Evolutionary conservation across 2,113 vertebrate genomes (phyloP), one percentile per base, ranked within the genome.

Genomic region (Menidia beryllina): DNA sequence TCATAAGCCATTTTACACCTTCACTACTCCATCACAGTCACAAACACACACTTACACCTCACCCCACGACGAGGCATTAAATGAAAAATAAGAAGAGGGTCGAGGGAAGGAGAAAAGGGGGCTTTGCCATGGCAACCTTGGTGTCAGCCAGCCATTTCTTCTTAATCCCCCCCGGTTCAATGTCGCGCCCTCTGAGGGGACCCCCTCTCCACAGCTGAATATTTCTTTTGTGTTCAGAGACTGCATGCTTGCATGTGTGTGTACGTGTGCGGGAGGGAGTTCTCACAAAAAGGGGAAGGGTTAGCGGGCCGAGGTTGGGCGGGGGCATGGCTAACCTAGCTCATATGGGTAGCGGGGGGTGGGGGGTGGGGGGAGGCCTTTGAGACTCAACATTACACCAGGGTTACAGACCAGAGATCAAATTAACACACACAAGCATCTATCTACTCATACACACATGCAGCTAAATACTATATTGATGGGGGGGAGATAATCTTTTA

Each of bases 131-230:
- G 90, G 90, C 91, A 91, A 94, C 91, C 79, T 83, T 51, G 60
- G 82, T 88, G 84, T 88, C 86, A 89, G 88, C 69, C 77, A 91
- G 87, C 88, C 88, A 93, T 91, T 93, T 86, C 75, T 86, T 84
- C 91, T 93, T 90, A 92, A 92, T 81, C 80, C 85, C 85, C 84
- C 89, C 89, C 85, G 89, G 93, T 92, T 93, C 91, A 92, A 84
- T 90, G 82, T 84, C 4, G 68, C 88, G 90, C 88, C 90, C 87
- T 89, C 82, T 69, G 72, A 75, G 77, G 51, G 82, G 84, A 92
- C 90, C 90, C 91, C 89, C 86, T 81, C 89, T 92, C 88, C 70
- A 86, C 69, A 86, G 71, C 91, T 86, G 93, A 95, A 94, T 86
- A 91, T 91, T 93, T 92, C 86, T 88, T 91, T 91, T 91, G 89